Evolutionary conservation across 2,888 invertebrate species (phyloP), one percentile per base, ranked within the genome.

Genomic region (Drosophila lutescens): DNA sequence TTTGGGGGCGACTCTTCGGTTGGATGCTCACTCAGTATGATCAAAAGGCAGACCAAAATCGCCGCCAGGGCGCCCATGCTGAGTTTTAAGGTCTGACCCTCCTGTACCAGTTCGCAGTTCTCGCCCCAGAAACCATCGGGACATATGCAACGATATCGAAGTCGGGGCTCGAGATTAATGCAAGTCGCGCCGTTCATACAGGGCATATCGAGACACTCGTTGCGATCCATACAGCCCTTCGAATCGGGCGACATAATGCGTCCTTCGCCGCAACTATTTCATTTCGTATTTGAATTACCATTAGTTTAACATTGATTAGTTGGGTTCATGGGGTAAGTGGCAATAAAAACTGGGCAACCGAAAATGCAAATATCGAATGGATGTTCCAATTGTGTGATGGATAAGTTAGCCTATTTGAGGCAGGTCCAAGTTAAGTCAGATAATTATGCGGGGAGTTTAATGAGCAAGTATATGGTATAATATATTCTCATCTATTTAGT

Each of bases 51-150:
- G 93, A 99, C 97, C 92, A 99, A 95, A 92, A 99, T 99, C 91
- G 98, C 98, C 76, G 98, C 98, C 86, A 99, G 94, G 75, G 99
- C 99, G 82, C 98, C 98, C 95, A 97, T 97, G 93, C 98, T 98
- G 91, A 99, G 95, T 91, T 98, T 98, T 89, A 99, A 94, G 77
- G 97, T 97, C 93, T 97, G 97, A 88, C 98, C 98, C 92, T 98
- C 98, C 91, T 97, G 97, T 78, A 97, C 96, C 82, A 97, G 95
- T 92, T 97, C 98, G 93, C 98, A 98, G 93, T 97, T 97, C 92
- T 97, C 97, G 88, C 98, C 98, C 96, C 97, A 97, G 93, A 96
- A 98, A 79, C 98, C 97, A 88, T 97, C 97, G 49, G 96, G 96
- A 91, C 98, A 98, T 88, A 96, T 95, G 93, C 98, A 98, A 91